Evolutionary conservation across 2,888 invertebrate species (phyloP).

Genomic region (Drosophila meridiana): DNA sequence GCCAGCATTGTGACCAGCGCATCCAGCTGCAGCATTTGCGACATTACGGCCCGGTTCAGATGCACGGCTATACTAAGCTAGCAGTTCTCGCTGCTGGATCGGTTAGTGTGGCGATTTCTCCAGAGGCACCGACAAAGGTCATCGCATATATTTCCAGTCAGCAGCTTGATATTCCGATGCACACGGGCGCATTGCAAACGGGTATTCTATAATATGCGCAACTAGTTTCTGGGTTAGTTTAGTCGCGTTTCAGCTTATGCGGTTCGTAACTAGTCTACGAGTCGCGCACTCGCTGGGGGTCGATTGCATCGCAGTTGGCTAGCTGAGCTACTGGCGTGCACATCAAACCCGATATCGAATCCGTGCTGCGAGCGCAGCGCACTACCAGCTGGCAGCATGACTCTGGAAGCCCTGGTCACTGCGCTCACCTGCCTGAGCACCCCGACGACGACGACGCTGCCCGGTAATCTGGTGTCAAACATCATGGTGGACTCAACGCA

Average conservation of each 20-base stretch:
- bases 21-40: conserved; percentile 64
- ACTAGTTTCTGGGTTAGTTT: conserved; percentile 11
- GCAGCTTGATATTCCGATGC: conserved; percentile 9
- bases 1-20: conserved; percentile 73
- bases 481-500: conserved; percentile 58
- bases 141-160: conserved; percentile 6
- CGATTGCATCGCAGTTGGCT: conserved; percentile 39
- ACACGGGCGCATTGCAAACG: conserved; percentile 41
- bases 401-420: conserved; percentile 67
- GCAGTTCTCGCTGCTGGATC: not conserved
- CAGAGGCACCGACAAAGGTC: conserved; percentile 39
- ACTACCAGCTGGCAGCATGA: conserved; percentile 37
- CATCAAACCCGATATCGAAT: conserved; percentile 7
- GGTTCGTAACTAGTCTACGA: conserved; percentile 12
- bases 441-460: conserved; percentile 38
- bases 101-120: not conserved
- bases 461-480: conserved; percentile 27
- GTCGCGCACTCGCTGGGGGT: conserved; percentile 14
- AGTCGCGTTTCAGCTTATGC: not conserved
- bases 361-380: not conserved
- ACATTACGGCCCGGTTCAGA: conserved; percentile 46
- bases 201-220: conserved; percentile 55
- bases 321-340: conserved; percentile 25
- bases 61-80: conserved; percentile 28
- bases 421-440: conserved; percentile 69